Base-by-base conservation (phyloP, 2,113 vertebrate species). In the Monopterus albus region DNA sequence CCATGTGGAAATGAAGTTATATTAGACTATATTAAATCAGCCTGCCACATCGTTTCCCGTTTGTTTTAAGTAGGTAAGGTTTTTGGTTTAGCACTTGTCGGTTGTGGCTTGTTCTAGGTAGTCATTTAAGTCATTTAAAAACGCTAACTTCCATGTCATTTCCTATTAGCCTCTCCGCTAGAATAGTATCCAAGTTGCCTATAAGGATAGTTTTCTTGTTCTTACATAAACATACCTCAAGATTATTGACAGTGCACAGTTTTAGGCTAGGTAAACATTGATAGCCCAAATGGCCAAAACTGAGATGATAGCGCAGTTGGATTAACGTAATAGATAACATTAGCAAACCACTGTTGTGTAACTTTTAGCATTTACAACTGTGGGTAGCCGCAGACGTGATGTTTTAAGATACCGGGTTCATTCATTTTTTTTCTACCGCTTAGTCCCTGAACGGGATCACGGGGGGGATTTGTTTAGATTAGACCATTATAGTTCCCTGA, bases 221-320 rank as follows among this genome's bases (percentile, higher is more conserved):
- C 13, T 43, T 64, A 18, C 1, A 25, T 8, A 20, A 26, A 45
- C 2, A 18, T 2, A 3, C 3, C 2, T 28, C 0, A 33, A n/a
- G 20, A 3, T 11, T 1, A 11, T 33, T 9, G 3, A 2, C 7
- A 18, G 18, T 35, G 26, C 2, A 0, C 5, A n/a, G 0, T n/a
- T 8, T 43, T 15, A 1, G 3, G 14, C 6, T 12, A 0, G 29
- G 2, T 36, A 43, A 75, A 70, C 15, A 2, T 2, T n/a, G 46
- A 12, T 14, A 7, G 26, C 0, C 18, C 2, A 23, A n/a, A 29
- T 49, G 21, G 20, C 10, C 18, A 26, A 14, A 65, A 20, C 6
- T 21, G 7, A 21, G 8, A 31, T 10, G 51, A 18, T 57, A 38
- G 36, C 21, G 14, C 42, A 33, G 62, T 17, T 47, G 9, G 13